A percentile compares a stretch with the other conserved stretches of the same genome.
Evolutionary conservation across 23 tunicate genomes (phyloP).

Genomic region (Halocynthia aurantium): DNA sequence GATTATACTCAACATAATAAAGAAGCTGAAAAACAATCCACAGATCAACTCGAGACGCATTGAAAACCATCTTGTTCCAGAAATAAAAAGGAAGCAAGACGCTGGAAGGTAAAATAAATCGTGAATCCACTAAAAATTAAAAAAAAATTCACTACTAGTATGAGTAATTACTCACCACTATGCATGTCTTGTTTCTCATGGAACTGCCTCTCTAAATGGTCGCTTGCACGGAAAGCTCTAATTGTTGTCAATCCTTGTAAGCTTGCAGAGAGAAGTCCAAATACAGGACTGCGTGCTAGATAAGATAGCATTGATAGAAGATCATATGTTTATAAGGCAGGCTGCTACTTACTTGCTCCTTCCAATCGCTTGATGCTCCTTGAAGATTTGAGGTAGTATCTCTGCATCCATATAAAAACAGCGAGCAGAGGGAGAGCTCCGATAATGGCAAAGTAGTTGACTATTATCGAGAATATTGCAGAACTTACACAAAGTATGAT

Average conservation of each 20-base stretch:
- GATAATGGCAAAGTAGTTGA: no score
- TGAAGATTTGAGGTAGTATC: no score
- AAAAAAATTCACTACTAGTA: not conserved
- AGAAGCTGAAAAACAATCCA: constrained; percentile 41
- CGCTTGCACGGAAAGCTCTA: constrained; percentile 54
- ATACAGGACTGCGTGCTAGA: constrained; percentile 86
- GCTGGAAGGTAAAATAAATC: constrained; percentile 22
- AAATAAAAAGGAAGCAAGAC: constrained; percentile 63
- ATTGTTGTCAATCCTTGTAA: constrained; percentile 72
- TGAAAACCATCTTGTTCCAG: constrained; percentile 69
- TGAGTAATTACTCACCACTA: constrained; percentile 39
- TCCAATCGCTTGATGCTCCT: no score
- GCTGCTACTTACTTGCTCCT: no score
- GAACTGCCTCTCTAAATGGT: constrained; percentile 30
- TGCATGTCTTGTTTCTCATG: constrained; percentile 73
- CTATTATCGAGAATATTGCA: no score
- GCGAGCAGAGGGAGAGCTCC: no score
- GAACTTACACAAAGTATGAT: no score
- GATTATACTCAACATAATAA: constrained; percentile 29
- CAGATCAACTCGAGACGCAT: constrained; percentile 55
- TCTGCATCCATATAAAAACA: no score
- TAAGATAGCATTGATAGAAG: no score
- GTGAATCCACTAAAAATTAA: not conserved
- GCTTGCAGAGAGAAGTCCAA: constrained; percentile 59
- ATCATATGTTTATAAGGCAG: no score